Conservation (phyloP, 2,888 invertebrate species). For the Hyles lineata region DNA sequence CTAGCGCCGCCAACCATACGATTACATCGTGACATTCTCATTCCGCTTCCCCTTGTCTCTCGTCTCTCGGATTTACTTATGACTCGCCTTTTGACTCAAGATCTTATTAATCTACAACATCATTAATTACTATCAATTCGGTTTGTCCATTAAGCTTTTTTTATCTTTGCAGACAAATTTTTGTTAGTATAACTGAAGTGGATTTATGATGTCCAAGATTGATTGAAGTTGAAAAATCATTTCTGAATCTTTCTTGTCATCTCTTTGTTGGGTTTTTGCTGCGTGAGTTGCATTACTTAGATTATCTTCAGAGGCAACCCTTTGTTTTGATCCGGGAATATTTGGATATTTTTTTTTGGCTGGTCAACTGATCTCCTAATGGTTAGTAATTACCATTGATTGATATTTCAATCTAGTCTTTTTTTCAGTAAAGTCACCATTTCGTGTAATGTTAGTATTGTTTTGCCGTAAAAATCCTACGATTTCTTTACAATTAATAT, state of each 20-base stretch:
- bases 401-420: too few species aligned
- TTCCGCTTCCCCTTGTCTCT: conserved; percentile 61
- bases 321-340: neutral
- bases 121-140: conserved; percentile 75
- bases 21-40: conserved; percentile 80
- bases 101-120: conserved; percentile 71
- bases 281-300: neutral
- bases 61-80: conserved; percentile 72
- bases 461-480: too few species aligned
- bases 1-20: conserved; percentile 70
- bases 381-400: too few species aligned
- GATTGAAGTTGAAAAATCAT: neutral
- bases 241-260: neutral
- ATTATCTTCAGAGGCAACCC: neutral
- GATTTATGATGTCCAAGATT: conserved; percentile 15
- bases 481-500: too few species aligned
- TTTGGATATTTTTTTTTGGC: too few species aligned
- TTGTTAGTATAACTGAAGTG: neutral
- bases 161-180: neutral
- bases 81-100: conserved; percentile 76
- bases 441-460: too few species aligned
- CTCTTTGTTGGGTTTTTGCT: neutral
- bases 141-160: conserved; percentile 48
- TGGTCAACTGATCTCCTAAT: too few species aligned
- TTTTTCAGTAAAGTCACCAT: too few species aligned